Base-by-base conservation (phyloP, 2,888 invertebrate species). In the Hemistola chrysoprasaria region DNA sequence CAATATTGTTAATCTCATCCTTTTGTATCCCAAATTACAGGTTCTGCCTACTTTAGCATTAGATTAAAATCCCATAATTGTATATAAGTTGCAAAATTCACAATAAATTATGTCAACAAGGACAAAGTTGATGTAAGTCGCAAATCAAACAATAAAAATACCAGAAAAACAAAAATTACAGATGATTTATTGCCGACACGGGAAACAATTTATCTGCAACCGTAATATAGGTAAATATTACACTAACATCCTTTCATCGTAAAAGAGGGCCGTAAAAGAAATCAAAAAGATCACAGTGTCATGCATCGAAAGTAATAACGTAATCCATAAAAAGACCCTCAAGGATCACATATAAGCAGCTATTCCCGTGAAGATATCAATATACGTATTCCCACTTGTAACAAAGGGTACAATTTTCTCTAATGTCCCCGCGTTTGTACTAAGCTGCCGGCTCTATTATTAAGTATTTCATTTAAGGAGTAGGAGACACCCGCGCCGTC, bases 391-490 rank as follows among this genome's bases (percentile, higher is more conserved):
- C 46, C 53, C 59, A 59, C 54, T 65, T 53, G 61, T 65, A 64
- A 74, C 66, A 68, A 73, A 65, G 56, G 56, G 44, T 53, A 57
- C 64, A 65, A 66, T 76, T 78, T 73, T 57, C 68, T 71, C 64
- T 66, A 78, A 75, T 71, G 66, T 61, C 51, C 47, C 53, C 58
- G 58, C 70, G 56, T 67, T 72, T 62, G 55, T 65, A 66, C 71
- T 76, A 74, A 82, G 72, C 68, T 65, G 63, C 59, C 50, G 49
- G 59, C 65, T 71, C 72, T 75, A 79, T 84, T 84, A 84, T 83
- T 81, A 82, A 77, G 77, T 69, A 78, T 78, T 82, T 85, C 81
- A 83, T 83, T 84, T 80, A 82, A 78, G 73, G 62, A 16, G 16
- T 16, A 38, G 74, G 70, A 71, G 71, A 71, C 67, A 62, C 64